phyloP scores from a whole-genome alignment of 2,113 vertebrate genomes.

The Cephalopholis sonnerati region DNA sequence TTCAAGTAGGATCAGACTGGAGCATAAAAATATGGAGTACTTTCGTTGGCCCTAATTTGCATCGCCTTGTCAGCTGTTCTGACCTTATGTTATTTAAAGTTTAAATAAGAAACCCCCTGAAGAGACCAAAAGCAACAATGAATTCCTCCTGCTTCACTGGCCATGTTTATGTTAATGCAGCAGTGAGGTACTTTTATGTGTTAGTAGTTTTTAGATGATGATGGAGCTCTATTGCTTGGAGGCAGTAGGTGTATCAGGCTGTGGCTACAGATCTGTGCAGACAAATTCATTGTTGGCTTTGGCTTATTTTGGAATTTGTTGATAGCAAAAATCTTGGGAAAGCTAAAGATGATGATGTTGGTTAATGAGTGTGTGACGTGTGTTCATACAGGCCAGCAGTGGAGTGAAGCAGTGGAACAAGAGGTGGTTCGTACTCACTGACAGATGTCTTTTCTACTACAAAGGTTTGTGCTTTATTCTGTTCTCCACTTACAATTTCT shows the following conservation, averaged over 20 bases:
- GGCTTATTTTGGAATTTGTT: neutral
- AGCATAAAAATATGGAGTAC: neutral
- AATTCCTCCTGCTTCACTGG: neutral
- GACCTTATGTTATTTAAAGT: neutral
- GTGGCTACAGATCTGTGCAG: neutral
- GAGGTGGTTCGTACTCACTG: constrained; percentile 96
- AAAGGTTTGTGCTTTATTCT: constrained; percentile 87
- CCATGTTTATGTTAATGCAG: neutral
- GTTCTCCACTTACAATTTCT: neutral
- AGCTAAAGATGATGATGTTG: neutral
- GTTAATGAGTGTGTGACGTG: constrained; percentile 1
- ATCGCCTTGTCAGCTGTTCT: neutral
- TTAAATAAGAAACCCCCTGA: neutral
- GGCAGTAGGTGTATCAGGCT: neutral
- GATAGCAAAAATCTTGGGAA: neutral
- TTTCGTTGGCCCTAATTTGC: neutral
- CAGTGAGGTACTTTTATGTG: no score
- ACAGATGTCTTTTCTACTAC: constrained; percentile 97
- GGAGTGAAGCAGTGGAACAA: constrained; percentile 98
- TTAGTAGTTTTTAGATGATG: no score
- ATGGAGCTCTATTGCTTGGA: neutral
- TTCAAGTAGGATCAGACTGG: neutral
- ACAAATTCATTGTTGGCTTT: neutral
- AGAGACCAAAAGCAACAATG: neutral
- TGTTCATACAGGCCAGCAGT: constrained; percentile 89